These are phyloP conservation scores for Nomada ferruginata DNA, from an alignment of 2,888 invertebrate genomes.

Conservation along the genomic window DNA sequence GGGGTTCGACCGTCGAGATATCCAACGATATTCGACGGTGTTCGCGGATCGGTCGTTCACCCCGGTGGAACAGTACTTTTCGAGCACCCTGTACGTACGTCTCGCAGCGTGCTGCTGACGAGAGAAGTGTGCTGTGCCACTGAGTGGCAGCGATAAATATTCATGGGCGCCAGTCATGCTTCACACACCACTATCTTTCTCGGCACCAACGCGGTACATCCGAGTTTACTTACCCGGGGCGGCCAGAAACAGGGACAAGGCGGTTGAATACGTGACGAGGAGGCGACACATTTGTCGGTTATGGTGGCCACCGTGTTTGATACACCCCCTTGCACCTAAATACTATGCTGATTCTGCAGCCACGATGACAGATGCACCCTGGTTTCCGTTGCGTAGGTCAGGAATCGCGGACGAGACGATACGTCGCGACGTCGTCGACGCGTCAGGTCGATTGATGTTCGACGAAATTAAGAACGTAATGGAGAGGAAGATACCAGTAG, in stretches of 20 bases:
- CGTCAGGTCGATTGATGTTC: not conserved
- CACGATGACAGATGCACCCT: conserved; percentile 36
- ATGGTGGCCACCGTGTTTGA: conserved; percentile 47
- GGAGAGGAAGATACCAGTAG: too few relatives aligned
- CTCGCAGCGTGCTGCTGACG: conserved; percentile 47
- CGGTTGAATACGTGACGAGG: conserved; percentile 61
- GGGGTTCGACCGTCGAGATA: conserved; percentile 9
- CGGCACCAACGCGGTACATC: conserved; percentile 10
- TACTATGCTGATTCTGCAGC: conserved; percentile 51
- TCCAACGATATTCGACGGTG: conserved; percentile 6
- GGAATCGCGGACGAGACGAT: not conserved
- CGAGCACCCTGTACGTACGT: conserved; percentile 30
- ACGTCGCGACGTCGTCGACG: not conserved
- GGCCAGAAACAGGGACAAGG: conserved; percentile 38
- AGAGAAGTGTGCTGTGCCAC: conserved; percentile 59
- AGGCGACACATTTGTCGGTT: conserved; percentile 54
- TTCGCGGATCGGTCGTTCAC: conserved; percentile 42
- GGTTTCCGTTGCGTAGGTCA: conserved; percentile 13
- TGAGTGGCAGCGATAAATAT: conserved; percentile 70
- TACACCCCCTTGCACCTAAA: conserved; percentile 38
- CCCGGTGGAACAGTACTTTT: conserved; percentile 31
- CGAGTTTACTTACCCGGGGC: conserved; percentile 63
- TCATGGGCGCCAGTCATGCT: conserved; percentile 63
- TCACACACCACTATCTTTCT: conserved; percentile 61
- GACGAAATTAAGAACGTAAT: not conserved